phyloP scores from a whole-genome alignment of 2,113 vertebrate genomes.

The Protobothrops mucrosquamatus region DNA sequence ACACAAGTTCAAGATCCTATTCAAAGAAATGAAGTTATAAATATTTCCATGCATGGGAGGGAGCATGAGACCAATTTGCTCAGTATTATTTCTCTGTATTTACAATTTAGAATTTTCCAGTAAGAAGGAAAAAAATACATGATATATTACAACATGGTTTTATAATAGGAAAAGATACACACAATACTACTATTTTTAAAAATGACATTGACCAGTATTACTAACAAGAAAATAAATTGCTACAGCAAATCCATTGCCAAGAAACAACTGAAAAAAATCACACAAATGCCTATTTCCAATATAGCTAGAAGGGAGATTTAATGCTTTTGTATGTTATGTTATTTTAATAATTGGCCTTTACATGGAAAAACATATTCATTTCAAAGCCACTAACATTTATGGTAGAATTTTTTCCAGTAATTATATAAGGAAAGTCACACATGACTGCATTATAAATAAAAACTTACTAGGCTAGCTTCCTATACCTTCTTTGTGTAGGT shows the following conservation, averaged over 20 bases:
- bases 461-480: not conserved
- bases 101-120: slow-evolving; percentile 10
- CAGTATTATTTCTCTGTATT: not conserved
- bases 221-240: not conserved
- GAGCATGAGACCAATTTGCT: not conserved
- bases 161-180: slow-evolving; percentile 42
- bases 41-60: not conserved
- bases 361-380: not conserved
- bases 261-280: not conserved
- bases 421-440: not conserved
- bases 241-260: not conserved
- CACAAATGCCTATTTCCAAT: not conserved
- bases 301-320: not conserved
- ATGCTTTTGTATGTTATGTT: not conserved
- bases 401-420: not conserved
- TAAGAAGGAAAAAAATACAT: slow-evolving; percentile 36
- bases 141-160: slow-evolving; percentile 25
- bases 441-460: not conserved
- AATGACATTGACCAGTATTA: not conserved
- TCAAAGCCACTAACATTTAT: not conserved
- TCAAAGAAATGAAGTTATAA: not conserved
- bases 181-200: slow-evolving; percentile 23
- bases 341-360: not conserved
- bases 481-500: not conserved
- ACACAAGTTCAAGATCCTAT: not conserved